Base-by-base conservation (phyloP, 1,140 invertebrate genomes). In the Mesaphorura yosii region DNA sequence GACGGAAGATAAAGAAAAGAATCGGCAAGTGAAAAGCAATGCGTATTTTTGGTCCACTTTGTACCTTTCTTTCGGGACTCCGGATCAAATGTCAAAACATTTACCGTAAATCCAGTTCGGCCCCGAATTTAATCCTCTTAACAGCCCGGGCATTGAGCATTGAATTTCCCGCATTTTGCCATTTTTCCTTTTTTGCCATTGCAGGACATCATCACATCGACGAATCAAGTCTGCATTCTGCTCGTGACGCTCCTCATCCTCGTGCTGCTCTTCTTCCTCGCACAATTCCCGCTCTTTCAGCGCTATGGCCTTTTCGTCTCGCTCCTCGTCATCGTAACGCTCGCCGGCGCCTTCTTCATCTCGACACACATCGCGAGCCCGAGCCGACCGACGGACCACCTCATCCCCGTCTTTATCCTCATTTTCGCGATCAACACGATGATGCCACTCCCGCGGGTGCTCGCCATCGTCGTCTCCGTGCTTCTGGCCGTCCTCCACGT, bases 371-470 rank as follows among this genome's bases (percentile, higher is more conserved):
- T 41, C 20, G 46, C 26, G 25, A 38, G 7, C 19, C 51, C 49
- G 17, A 58, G 34, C 26, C 47, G 47, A 20, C 60, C 60, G 17
- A 60, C 64, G 0, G 66, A 67, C 51, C 62, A 64, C 45, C 57
- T 62, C 10, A 59, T 66, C 22, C 57, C 59, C 7, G 58, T 66
- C 3, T 67, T 67, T 44, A 63, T 66, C 38, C 58, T 64, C 4
- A 62, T 68, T n/a, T 67, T 69, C 42, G 58, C 64, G 15, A 64
- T 62, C 10, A 63, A 69, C 28, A 67, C 67, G 6, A 64, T 67
- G 65, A 47, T 67, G n/a, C 59, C 65, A 22, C 53, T 67, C 29
- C 61, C 66, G 2, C 20, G 57, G 27, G 39, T 53, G 6, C 48
- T 60, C 1, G 63, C 67, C 15, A 46, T 65, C 23, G 39, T 62